Evolutionary conservation across 2,888 invertebrate species (phyloP).

Genomic region (Luffia ferchaultella): DNA sequence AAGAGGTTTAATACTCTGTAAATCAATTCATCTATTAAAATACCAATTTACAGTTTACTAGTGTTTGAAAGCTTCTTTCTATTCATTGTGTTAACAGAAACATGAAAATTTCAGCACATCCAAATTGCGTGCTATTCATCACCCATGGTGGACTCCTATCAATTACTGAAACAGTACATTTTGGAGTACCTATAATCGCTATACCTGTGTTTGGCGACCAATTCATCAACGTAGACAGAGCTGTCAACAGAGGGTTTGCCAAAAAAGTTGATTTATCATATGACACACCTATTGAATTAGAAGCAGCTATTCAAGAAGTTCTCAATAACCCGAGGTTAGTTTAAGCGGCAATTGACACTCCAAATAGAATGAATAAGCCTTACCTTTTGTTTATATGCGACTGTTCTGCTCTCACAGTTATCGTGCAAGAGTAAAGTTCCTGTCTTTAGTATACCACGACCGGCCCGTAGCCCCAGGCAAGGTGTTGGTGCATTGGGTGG

Average conservation of each 20-base stretch:
- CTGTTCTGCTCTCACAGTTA: conserved; percentile 2
- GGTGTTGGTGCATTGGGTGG: too few species aligned
- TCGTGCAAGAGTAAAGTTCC: background rate
- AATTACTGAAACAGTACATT: conserved; percentile 14
- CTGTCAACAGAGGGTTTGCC: conserved; percentile 6
- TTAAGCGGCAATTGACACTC: background rate
- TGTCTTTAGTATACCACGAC: conserved; percentile 12
- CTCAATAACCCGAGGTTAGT: conserved; percentile 2
- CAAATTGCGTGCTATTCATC: conserved; percentile 14
- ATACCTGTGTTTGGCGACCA: conserved; percentile 14
- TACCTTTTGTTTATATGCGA: too few species aligned
- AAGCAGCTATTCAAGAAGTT: background rate
- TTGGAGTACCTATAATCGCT: conserved; percentile 13
- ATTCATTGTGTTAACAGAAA: too few species aligned
- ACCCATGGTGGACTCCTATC: conserved; percentile 15
- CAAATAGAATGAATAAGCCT: background rate
- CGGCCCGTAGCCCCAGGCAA: conserved; percentile 8
- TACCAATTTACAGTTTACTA: too few species aligned
- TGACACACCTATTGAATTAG: background rate
- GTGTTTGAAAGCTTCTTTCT: too few species aligned
- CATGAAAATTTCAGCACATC: conserved; percentile 10
- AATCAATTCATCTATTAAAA: too few species aligned
- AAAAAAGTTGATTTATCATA: conserved; percentile 5
- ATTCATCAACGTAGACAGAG: conserved; percentile 13
- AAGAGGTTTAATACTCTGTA: too few species aligned